These are phyloP conservation scores for Monoplex corrugatus DNA, from an alignment of 2,888 invertebrate species.

Conservation along the genomic window DNA sequence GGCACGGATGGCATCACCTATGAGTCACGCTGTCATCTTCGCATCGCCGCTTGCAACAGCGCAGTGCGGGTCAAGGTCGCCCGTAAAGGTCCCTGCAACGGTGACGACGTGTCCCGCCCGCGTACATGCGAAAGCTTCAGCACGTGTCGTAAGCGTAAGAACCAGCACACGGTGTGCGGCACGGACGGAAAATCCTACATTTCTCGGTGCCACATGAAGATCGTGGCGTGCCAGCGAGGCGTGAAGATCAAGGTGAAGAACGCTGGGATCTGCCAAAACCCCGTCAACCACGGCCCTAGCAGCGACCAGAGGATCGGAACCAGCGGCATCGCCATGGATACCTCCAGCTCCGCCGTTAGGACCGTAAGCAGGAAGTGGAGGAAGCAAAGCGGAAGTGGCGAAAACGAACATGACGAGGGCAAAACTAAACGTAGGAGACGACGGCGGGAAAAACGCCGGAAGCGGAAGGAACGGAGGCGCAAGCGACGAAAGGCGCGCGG, in stretches of 20 bases:
- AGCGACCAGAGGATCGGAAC: neutral
- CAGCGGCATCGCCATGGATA: neutral
- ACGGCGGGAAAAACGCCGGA: conserved; percentile 43
- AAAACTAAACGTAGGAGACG: conserved; percentile 6
- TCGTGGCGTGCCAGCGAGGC: conserved; percentile 65
- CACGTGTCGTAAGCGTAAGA: conserved; percentile 66
- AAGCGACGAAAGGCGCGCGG: conserved; percentile 13
- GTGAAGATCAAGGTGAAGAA: conserved; percentile 65
- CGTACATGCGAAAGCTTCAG: conserved; percentile 76
- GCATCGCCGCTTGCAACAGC: conserved; percentile 67
- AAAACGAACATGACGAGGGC: conserved; percentile 1
- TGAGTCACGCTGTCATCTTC: conserved; percentile 69
- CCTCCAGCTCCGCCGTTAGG: neutral
- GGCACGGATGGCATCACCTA: conserved; percentile 75
- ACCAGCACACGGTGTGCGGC: conserved; percentile 72
- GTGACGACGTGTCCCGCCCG: conserved; percentile 57
- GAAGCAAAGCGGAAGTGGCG: conserved; percentile 19
- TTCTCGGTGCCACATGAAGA: conserved; percentile 70
- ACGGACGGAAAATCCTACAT: conserved; percentile 72
- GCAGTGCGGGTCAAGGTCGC: conserved; percentile 61
- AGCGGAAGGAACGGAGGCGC: conserved; percentile 29
- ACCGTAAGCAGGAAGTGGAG: conserved; percentile 32
- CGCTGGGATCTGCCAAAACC: neutral
- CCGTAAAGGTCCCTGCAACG: conserved; percentile 23
- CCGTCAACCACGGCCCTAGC: neutral